These are phyloP conservation scores for Leptoclinus maculatus DNA, from an alignment of 2,797 vertebrate species.

Conservation along the genomic window DNA sequence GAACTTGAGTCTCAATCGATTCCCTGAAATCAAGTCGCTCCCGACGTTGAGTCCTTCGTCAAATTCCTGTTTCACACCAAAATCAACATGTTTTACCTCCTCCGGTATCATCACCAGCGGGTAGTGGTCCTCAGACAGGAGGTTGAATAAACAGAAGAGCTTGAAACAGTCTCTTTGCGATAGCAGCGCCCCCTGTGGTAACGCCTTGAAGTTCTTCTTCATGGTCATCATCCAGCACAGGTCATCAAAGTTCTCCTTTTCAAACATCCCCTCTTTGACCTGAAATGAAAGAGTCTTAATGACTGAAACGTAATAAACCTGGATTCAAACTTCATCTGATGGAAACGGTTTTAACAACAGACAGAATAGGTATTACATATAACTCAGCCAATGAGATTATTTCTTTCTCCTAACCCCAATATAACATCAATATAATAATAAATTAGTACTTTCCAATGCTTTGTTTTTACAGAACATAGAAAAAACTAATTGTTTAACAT, in stretches of 20 bases:
- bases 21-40: background rate
- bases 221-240: constrained; percentile 88
- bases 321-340: background rate
- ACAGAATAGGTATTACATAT: background rate
- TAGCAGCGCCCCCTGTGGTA: constrained; percentile 59
- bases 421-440: background rate
- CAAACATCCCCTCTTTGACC: constrained; percentile 85
- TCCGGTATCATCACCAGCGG: constrained; percentile 85
- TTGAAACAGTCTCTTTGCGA: constrained; percentile 84
- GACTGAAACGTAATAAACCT: background rate
- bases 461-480: no score
- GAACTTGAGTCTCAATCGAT: background rate
- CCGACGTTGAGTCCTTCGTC: background rate
- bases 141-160: constrained; percentile 88
- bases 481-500: background rate
- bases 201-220: constrained; percentile 83
- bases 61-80: background rate
- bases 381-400: background rate
- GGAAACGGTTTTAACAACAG: background rate
- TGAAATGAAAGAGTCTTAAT: constrained; percentile 27
- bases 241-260: constrained; percentile 87
- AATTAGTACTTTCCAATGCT: background rate
- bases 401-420: background rate
- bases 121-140: constrained; percentile 87
- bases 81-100: constrained; percentile 73